Evolutionary conservation across 2,888 invertebrate species (phyloP), one percentile per base, ranked within the genome.

Genomic region (Margaritifera margaritifera): DNA sequence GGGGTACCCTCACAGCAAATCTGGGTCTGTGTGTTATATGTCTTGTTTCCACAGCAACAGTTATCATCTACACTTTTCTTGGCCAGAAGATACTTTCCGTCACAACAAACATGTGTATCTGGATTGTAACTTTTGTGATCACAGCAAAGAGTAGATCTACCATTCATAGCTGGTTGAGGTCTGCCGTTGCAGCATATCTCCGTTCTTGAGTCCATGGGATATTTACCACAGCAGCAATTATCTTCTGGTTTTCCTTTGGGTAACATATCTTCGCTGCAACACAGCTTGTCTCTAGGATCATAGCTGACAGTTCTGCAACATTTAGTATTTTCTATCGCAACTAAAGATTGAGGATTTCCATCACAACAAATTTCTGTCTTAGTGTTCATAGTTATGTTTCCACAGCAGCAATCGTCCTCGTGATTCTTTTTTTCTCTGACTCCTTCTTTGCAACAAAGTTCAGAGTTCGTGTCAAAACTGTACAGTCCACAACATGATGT

Each of bases 401-500:
- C 74, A 59, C 74, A 74, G 42, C 74, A 74, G 58, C 74, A 68
- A 56, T 70, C 68, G 59, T 74, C 74, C 11, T 61, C 52, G 4
- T 22, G 19, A n/a, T 68, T 53, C 18, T 18, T 25, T 50, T 68
- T 68, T n/a, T 52, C 6, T 20, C 60, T 64, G 20, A 72, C 51
- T 20, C 27, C 25, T 24, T 55, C 50, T 24, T 72, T 57, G 55
- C 74, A 74, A 31, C 74, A 74, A 27, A 74, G 56, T 51, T 71
- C 66, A 31, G 52, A 59, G 22, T 58, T 50, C 6, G 74, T 59
- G 31, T 74, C 59, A 60, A 66, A 74, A 15, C 63, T 54, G 31
- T 61, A 42, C 25, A 31, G 58, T 6, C 71, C 74, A 66, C 74
- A 74, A 54, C 72, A 72, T 31, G 31, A 31, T 31, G 31, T 31